Evolutionary conservation across 1,140 invertebrate genomes (phyloP), one percentile per base, ranked within the genome.

Genomic region (Choristoneura fumiferana): DNA sequence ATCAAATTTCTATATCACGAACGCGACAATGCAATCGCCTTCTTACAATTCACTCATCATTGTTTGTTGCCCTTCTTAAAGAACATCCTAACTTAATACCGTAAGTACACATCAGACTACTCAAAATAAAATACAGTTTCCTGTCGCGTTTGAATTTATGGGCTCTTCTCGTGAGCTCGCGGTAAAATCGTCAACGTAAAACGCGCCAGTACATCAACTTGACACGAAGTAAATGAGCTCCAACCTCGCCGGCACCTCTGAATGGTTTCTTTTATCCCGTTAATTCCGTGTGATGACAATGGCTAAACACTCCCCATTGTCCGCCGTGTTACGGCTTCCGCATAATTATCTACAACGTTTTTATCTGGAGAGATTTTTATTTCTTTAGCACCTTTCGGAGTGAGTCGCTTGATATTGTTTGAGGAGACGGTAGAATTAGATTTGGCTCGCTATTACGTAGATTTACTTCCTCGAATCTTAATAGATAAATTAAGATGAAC

Each of bases 171-270:
- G 18, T 17, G 17, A 15, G 17, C 18, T 22, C 22, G 43, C 43
- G 43, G 43, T 29, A 22, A 49, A 49, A 49, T 49, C 43, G 22
- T 49, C 43, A 45, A 45, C 18, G 43, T 18, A 49, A 49, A 49
- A 49, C 12, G 14, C 43, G 22, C 18, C 43, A 49, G 43, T 49
- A 49, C 43, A 49, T 49, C 43, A 49, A 49, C 18, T n/a, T 49
- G 43, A 49, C 43, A 49, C 43, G 18, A 49, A 49, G 43, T 49
- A 49, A 49, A 49, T 49, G 43, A 49, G 43, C 17, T 49, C 43
- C 40, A 22, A 9, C 43, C 17, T 17, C 15, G 17, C 8, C 43
- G 22, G 22, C 22, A 29, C 22, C 29, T n/a, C 43, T 49, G 43
- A 33, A 33, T 29, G 18, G 43, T 49, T 49, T 14, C 22, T 49